These are phyloP conservation scores for Andrena camellia DNA, from an alignment of 2,888 invertebrate genomes.

Conservation along the genomic window DNA sequence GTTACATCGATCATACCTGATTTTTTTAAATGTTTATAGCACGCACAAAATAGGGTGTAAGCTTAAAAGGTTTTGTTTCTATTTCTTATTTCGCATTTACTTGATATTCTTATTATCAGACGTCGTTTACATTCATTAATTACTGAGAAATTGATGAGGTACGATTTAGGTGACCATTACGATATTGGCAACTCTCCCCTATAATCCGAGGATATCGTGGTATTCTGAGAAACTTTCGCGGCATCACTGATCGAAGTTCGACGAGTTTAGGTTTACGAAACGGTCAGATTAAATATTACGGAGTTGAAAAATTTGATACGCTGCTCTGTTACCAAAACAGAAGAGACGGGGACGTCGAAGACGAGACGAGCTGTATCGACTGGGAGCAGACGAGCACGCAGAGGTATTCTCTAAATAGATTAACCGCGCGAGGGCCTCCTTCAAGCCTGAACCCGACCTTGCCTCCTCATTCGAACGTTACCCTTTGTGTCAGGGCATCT, in stretches of 20 bases:
- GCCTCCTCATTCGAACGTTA: constrained; percentile 34
- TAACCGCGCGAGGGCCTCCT: constrained; percentile 65
- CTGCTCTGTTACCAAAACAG: constrained; percentile 26
- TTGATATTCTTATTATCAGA: too few species aligned
- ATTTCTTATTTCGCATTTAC: too few species aligned
- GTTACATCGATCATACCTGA: too few species aligned
- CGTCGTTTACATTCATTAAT: too few species aligned
- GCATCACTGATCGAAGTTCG: not conserved
- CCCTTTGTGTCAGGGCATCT: constrained; percentile 22
- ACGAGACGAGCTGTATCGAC: constrained; percentile 30
- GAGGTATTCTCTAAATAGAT: constrained; percentile 63
- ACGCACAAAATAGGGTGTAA: too few species aligned
- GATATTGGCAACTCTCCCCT: too few species aligned
- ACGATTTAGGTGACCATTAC: too few species aligned
- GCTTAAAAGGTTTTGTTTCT: too few species aligned
- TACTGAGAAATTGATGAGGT: too few species aligned
- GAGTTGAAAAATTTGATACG: not conserved
- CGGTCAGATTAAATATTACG: not conserved
- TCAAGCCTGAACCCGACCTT: constrained; percentile 61
- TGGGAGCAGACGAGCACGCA: constrained; percentile 26
- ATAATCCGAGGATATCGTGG: too few species aligned
- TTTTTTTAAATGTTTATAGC: too few species aligned
- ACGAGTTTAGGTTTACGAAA: not conserved
- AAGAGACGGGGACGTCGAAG: constrained; percentile 17
- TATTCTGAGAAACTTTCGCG: not conserved